These are phyloP conservation scores for Taenaris catops DNA, from an alignment of 2,888 invertebrate species.

Conservation along the genomic window DNA sequence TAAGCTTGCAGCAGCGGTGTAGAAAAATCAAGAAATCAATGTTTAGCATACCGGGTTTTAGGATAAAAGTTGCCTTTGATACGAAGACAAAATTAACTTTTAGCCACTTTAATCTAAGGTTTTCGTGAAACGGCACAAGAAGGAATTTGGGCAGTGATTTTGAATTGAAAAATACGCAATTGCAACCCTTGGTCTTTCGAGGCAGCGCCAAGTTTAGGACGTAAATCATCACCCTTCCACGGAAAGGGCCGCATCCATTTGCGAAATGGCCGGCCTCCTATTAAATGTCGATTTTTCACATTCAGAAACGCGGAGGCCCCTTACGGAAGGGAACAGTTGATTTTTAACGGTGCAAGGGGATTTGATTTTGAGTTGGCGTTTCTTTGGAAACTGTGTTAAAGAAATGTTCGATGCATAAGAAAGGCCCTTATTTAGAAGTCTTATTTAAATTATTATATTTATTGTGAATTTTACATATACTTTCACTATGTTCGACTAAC, in stretches of 20 bases:
- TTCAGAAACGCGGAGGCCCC: constrained; percentile 36
- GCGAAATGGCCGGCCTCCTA: constrained; percentile 60
- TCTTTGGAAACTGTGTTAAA: no score
- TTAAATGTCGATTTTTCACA: constrained; percentile 76
- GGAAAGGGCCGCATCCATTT: constrained; percentile 38
- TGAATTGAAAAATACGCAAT: constrained; percentile 16
- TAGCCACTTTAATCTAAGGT: background rate
- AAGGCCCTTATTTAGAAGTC: no score
- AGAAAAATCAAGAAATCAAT: no score
- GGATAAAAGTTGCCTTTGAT: no score
- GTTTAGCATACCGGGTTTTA: no score
- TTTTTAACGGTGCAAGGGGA: constrained; percentile 29
- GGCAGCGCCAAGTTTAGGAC: constrained; percentile 25
- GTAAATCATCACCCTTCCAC: constrained; percentile 44
- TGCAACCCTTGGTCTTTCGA: constrained; percentile 24
- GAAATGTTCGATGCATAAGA: no score
- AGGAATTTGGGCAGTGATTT: constrained; percentile 11
- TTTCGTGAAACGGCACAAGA: constrained; percentile 1
- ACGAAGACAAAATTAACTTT: no score
- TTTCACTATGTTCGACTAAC: no score
- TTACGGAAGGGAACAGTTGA: constrained; percentile 39
- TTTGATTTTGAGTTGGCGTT: constrained; percentile 23
- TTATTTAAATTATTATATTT: no score
- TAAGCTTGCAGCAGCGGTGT: no score
- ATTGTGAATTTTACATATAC: no score